Evolutionary conservation across 1,140 invertebrate species (phyloP), one percentile per base, ranked within the genome.

Genomic region (Pseudoatta argentina): DNA sequence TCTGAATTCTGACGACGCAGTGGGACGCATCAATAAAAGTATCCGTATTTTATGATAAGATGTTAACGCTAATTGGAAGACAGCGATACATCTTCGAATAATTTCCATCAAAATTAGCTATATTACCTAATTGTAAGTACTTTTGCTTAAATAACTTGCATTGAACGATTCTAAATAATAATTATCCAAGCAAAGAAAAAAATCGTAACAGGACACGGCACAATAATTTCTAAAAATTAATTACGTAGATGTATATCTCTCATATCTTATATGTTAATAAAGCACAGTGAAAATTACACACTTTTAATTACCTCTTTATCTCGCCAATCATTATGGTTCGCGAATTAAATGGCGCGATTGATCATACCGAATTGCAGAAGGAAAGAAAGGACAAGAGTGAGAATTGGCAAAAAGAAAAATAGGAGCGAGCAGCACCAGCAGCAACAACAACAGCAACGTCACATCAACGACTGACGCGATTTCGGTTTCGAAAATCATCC

Each of bases 401-500:
- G 67, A 82, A 61, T 63, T 44, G 59, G 53, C 66, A 55, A 79
- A 39, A 48, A 7, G 75, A 81, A 75, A 34, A 81, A 85, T 24
- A 72, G 67, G 89, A 81, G 67, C 12, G 59, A 64, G 39, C 27
- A 59, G n/a, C 53, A 64, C 18, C 57, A 59, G 18, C 57, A 72
- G 7, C 64, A 77, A 59, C 64, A 82, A 55, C 53, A 55, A 55
- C 53, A 55, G 18, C 18, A 55, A 55, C 53, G 21, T 18, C 67
- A 86, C 21, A 53, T 34, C 79, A 55, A 51, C 67, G 78, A 87
- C 85, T 87, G 85, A 76, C 75, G 91, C 81, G 79, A 88, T 88
- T 92, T 92, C 87, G 88, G 85, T 92, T 91, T 93, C 91, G 89
- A 91, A 91, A 93, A 91, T 90, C 75, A 79, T 86, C 88, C 86